Conservation (phyloP, 2,113 vertebrate species). For the Pygoscelis antarcticus region DNA sequence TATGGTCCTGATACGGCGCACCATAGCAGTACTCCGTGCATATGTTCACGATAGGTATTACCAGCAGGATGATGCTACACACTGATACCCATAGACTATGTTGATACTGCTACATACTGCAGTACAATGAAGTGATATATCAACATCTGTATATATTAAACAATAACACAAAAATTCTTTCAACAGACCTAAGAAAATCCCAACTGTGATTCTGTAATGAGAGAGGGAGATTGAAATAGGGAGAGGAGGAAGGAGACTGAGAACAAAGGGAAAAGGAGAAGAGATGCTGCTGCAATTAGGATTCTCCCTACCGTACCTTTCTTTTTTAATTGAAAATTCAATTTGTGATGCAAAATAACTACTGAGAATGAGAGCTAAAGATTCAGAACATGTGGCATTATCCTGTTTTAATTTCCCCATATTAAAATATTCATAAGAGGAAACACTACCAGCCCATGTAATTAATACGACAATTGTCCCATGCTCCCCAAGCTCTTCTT, state of each 20-base stretch:
- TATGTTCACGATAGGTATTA: not conserved
- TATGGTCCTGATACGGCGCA: not conserved
- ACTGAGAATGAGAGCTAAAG: not conserved
- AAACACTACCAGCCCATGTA: not conserved
- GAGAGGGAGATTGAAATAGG: not conserved
- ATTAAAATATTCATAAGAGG: not conserved
- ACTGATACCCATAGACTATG: not conserved
- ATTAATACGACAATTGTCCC: not conserved
- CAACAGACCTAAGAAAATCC: not conserved
- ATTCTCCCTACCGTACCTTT: not conserved
- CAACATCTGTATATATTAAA: not conserved
- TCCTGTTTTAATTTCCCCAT: not conserved
- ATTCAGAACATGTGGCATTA: not conserved
- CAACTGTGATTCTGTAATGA: not conserved
- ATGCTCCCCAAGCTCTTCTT: not conserved
- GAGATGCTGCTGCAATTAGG: not conserved
- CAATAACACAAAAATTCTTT: not conserved
- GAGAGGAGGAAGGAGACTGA: not conserved
- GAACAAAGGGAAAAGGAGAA: not conserved
- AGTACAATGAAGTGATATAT: not conserved
- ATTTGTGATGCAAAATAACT: not conserved
- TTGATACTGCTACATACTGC: not conserved
- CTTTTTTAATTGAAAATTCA: not conserved
- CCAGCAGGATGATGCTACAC: not conserved
- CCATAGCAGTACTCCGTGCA: fast-evolving